Base-by-base conservation (phyloP, 37 sponge, comb jelly and placozoan species). In the Bolinopsis microptera region DNA sequence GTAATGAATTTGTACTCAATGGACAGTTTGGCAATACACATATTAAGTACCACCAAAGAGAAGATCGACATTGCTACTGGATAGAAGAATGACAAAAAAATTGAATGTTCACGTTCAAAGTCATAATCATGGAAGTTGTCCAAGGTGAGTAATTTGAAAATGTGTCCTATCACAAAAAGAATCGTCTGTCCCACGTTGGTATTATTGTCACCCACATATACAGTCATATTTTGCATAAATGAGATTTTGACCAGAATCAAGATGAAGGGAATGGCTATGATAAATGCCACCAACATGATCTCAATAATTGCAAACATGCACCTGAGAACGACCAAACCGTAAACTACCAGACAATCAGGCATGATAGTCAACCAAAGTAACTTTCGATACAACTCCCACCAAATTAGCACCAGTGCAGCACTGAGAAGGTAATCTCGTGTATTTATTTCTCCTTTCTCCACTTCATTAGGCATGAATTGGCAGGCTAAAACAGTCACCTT, bases 21-120 rank as follows among this genome's bases (percentile, higher is more conserved):
- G 3, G 75, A 72, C 75, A 72, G 75, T 28, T 72, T 72, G 3
- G 75, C 75, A 72, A 72, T 72, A 72, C 75, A 72, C 75, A 72
- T 72, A 72, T 72, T 72, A 3, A 72, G 75, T 30, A 72, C 5
- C 31, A 72, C 75, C 5, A 72, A 30, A 28, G 75, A 72, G 26
- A 72, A 72, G 5, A 72, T 72, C 3, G 75, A 5, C 75, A 72
- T 72, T 72, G 31, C 75, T 3, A 72, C 13, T n/a, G 75, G 26
- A n/a, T 72, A 72, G 31, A 72, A 72, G 5, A 72, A 28, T n/a
- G 75, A 3, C 26, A 72, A n/a, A 28, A 72, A 72, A 72, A 30
- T 5, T 28, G 31, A 28, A 28, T 72, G 75, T 8, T 30, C 5
- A 5, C 3, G 22, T 28, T 72, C 75, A 28, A 72, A 72, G 3